Conservation (phyloP, 2,797 vertebrate species). For the Syngnathus acus region DNA sequence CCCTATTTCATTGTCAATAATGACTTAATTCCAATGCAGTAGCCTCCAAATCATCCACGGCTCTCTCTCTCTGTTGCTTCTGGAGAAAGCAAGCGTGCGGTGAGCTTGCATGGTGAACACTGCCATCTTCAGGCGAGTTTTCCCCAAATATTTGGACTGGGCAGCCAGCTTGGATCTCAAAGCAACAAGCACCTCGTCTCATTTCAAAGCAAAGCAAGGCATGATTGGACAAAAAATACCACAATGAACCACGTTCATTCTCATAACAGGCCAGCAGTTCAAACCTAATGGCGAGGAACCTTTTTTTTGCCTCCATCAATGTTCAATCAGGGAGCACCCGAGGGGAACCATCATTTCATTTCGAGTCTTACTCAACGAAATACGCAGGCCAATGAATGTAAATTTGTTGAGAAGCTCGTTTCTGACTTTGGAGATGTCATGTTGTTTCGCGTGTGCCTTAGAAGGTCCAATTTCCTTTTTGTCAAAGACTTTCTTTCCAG, state of each 20-base stretch:
- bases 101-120: constrained; percentile 77
- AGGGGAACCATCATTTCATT: constrained; percentile 53
- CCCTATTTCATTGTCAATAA: constrained; percentile 26
- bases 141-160: constrained; percentile 26
- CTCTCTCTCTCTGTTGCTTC: constrained; percentile 15
- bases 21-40: constrained; percentile 51
- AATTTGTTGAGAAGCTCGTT: constrained; percentile 38
- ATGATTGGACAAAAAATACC: constrained; percentile 7
- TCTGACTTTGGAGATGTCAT: constrained; percentile 13
- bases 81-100: constrained; percentile 29
- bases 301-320: constrained; percentile 43
- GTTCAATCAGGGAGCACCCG: constrained; percentile 30
- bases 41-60: constrained; percentile 40
- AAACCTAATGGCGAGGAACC: constrained; percentile 53
- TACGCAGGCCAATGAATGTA: constrained; percentile 42
- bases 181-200: not conserved
- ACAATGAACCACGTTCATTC: not conserved
- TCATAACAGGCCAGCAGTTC: constrained; percentile 52
- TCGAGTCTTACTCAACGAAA: constrained; percentile 52
- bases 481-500: no score
- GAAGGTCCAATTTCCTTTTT: no score
- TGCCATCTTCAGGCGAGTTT: constrained; percentile 83
- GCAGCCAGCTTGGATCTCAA: constrained; percentile 13
- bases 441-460: constrained; percentile 1
- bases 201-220: constrained; percentile 5